phyloP scores from a whole-genome alignment of 2,113 vertebrate genomes.

The Halcyon malimbica region DNA sequence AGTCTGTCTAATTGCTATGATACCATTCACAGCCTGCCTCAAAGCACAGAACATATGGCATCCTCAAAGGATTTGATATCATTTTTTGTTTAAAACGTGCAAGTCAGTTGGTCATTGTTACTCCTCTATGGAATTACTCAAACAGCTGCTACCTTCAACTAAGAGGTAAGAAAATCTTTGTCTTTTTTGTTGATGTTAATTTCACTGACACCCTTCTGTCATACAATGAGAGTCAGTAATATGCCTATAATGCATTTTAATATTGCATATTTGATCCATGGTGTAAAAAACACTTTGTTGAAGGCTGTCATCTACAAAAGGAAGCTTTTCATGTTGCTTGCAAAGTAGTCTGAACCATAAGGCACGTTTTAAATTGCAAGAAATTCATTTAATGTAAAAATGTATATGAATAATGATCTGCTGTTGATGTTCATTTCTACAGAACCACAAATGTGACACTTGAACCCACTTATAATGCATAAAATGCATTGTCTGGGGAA shows the following conservation, averaged over 20 bases:
- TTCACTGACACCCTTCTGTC: conserved; percentile 46
- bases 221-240: conserved; percentile 37
- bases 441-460: neutral
- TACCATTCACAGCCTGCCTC: conserved; percentile 41
- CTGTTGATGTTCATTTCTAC: neutral
- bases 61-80: conserved; percentile 73
- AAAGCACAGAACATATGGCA: conserved; percentile 73
- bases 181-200: conserved; percentile 52
- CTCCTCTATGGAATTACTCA: conserved; percentile 67
- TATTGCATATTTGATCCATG: neutral
- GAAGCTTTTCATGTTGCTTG: neutral
- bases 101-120: conserved; percentile 73
- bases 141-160: conserved; percentile 75
- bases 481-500: neutral
- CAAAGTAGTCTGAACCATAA: neutral
- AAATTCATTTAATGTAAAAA: neutral
- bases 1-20: conserved; percentile 59
- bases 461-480: neutral
- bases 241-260: conserved; percentile 28
- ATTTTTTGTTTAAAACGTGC: conserved; percentile 67
- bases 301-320: conserved; percentile 7
- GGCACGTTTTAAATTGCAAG: neutral
- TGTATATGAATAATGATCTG: neutral
- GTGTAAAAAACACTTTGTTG: conserved; percentile 11
- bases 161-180: conserved; percentile 69